Evolutionary conservation across 2,888 invertebrate genomes (phyloP), one percentile per base, ranked within the genome.

Genomic region (Andricus quercusramuli): DNA sequence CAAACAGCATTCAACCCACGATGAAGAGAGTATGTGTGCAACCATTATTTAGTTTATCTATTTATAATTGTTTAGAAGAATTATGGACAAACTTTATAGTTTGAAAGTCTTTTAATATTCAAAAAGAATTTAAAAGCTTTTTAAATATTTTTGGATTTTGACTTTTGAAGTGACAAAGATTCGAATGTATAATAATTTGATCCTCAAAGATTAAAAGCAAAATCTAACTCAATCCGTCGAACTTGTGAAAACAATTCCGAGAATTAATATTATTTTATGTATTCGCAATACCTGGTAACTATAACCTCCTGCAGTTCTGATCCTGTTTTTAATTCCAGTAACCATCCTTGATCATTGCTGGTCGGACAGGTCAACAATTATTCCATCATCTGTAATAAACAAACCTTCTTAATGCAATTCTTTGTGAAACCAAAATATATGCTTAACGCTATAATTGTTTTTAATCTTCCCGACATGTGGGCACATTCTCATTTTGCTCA

Each of bases 1-100:
- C 37, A 74, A 74, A 51, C 51, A 51, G 20, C 74, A 56, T 56
- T 74, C 56, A 32, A 37, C 15, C 11, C 25, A 25, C 4, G 62
- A 74, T 47, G 17, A 25, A 70, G 70, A 47, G 29, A 70, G 51
- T 47, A 32, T 70, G 20, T 70, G 20, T 70, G 51, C 47, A 51
- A 70, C 32, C 2, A 32, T 51, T 70, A 0, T 17, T 47, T 17
- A 17, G 47, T 15, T 15, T 44, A 44, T 15, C 44, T 44, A 44
- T 3, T 15, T 44, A 44, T 15, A 44, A 44, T 15, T 44, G 4
- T 44, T 44, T 15, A 44, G 44, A 3, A 44, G 44, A 44, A 47
- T 56, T 56, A n/a, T 56, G 56, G 1, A 11, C 8, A n/a, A 9
- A n/a, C 3, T 56, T 56, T 11, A 25, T 25, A 56, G 1, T n/a